phyloP scores from a whole-genome alignment of 2,113 vertebrate species.

The Nothoprocta perdicaria region DNA sequence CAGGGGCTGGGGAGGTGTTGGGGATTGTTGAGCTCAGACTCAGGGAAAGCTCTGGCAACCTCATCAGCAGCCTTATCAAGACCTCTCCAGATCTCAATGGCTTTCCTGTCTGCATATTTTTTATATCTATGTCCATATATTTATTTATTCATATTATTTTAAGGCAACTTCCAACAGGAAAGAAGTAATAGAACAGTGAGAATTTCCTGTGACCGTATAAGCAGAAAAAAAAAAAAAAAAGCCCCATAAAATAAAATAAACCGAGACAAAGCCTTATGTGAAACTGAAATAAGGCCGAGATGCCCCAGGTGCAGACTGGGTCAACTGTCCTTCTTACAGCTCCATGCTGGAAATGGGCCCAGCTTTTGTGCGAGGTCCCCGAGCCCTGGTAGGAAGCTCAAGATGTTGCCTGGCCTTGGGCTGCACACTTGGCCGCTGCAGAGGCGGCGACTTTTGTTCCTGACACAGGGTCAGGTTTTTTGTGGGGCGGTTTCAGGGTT shows the following conservation, averaged over 20 bases:
- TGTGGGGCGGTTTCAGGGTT: background rate
- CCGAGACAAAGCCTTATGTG: constrained; percentile 51
- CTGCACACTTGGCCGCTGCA: constrained; percentile 50
- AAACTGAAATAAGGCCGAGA: constrained; percentile 43
- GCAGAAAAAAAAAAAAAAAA: background rate
- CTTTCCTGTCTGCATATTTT: constrained; percentile 78
- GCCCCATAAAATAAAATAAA: constrained; percentile 51
- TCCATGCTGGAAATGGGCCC: constrained; percentile 29
- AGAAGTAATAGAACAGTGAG: constrained; percentile 77
- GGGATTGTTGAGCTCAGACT: constrained; percentile 41
- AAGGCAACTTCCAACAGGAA: constrained; percentile 65
- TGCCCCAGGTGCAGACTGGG: constrained; percentile 22
- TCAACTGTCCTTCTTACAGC: constrained; percentile 11
- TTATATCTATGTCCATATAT: constrained; percentile 62
- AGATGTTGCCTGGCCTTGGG: constrained; percentile 70
- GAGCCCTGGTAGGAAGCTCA: constrained; percentile 29
- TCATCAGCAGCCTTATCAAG: constrained; percentile 76
- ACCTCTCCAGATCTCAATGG: constrained; percentile 69
- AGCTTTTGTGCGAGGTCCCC: constrained; percentile 64
- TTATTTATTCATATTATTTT: constrained; percentile 72
- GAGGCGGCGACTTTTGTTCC: constrained; percentile 51
- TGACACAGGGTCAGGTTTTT: background rate
- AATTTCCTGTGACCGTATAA: constrained; percentile 73
- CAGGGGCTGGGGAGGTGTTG: background rate
- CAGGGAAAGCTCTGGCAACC: constrained; percentile 63